Evolutionary conservation across 2,113 vertebrate genomes (phyloP).

Genomic region (Cavia aperea): DNA sequence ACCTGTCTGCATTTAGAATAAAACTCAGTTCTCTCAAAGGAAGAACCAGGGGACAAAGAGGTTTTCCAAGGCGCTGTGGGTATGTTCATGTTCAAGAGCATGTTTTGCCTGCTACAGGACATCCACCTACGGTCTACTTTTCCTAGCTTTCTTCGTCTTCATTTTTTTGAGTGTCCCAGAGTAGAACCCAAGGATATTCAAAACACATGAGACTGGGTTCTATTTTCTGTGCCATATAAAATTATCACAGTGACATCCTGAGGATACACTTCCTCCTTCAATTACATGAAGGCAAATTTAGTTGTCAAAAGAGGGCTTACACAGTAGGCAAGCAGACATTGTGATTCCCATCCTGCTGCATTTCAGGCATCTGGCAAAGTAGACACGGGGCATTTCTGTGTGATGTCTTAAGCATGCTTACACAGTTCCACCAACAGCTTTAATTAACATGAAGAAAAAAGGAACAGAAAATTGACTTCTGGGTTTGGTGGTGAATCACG

Average conservation of each 20-base stretch:
- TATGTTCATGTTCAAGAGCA: not conserved
- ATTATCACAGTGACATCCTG: not conserved
- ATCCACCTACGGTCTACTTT: not conserved
- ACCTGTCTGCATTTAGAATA: constrained; percentile 5
- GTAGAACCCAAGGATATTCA: not conserved
- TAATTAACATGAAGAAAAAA: not conserved
- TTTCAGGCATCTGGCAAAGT: not conserved
- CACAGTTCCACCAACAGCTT: not conserved
- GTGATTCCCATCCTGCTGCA: not conserved
- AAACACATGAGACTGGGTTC: not conserved
- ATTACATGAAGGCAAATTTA: not conserved
- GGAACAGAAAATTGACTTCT: not conserved
- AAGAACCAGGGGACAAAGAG: not conserved
- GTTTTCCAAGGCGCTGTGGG: not conserved
- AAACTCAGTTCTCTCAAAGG: not conserved
- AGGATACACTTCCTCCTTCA: not conserved
- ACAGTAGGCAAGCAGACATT: not conserved
- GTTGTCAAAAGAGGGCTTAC: not conserved
- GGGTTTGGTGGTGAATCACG: not conserved
- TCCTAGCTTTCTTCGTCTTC: not conserved
- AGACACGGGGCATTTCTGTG: not conserved
- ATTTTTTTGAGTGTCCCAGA: not conserved
- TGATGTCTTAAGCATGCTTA: not conserved
- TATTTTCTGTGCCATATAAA: not conserved
- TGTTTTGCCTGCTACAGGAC: not conserved